A percentile compares a stretch with the other conserved stretches of the same genome.
Conservation (phyloP, 2,113 vertebrate genomes). For the Melozone crissalis region DNA sequence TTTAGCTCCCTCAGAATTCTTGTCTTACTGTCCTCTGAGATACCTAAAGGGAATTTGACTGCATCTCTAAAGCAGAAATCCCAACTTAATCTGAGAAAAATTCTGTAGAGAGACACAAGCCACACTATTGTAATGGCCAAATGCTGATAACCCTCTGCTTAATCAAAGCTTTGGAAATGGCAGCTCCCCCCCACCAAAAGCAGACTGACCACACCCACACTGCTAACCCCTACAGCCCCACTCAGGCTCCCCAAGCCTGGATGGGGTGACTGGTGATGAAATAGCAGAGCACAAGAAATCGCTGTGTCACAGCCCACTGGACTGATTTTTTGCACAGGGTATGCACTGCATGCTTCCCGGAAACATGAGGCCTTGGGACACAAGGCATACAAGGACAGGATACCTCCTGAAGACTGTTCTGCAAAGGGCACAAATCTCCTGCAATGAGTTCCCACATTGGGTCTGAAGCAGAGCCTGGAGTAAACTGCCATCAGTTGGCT, state of each 20-base stretch:
- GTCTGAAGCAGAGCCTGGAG: not conserved
- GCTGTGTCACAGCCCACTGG: rapidly evolving
- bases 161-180: not conserved
- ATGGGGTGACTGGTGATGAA: not conserved
- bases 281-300: not conserved
- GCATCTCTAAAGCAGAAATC: not conserved
- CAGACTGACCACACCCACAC: not conserved
- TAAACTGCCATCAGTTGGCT: not conserved
- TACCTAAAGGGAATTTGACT: not conserved
- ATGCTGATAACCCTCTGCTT: not conserved
- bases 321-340: not conserved
- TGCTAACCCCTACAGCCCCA: not conserved
- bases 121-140: not conserved
- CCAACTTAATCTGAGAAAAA: not conserved
- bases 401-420: not conserved
- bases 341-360: not conserved
- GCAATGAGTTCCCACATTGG: not conserved
- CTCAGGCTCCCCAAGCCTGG: not conserved
- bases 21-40: not conserved
- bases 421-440: not conserved
- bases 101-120: not conserved
- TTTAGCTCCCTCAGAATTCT: not conserved
- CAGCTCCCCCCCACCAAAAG: not conserved
- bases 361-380: not conserved
- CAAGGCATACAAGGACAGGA: not conserved